phyloP scores from a whole-genome alignment of 2,113 vertebrate genomes.

The Quiscalus mexicanus region DNA sequence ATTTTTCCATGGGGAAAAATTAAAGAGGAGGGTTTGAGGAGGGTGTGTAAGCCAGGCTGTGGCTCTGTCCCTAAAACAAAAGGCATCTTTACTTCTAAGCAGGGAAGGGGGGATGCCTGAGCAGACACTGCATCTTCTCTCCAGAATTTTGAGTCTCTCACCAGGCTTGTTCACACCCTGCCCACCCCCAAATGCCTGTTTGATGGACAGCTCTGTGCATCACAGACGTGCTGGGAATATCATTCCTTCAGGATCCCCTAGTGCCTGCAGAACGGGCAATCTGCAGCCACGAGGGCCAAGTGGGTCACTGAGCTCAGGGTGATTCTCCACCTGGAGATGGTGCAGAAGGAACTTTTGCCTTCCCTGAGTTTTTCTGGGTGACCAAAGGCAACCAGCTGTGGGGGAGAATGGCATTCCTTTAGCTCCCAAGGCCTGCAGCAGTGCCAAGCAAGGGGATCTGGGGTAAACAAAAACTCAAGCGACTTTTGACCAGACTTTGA shows the following conservation, averaged over 20 bases:
- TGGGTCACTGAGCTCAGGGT: not conserved
- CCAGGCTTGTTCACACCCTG: not conserved
- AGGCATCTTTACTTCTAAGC: not conserved
- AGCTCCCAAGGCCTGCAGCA: not conserved
- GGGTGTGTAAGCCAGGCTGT: not conserved
- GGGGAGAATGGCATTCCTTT: not conserved
- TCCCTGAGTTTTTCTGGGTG: not conserved
- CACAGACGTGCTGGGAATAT: not conserved
- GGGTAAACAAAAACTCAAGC: not conserved
- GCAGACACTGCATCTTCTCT: not conserved
- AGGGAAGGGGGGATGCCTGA: not conserved
- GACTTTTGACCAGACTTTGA: constrained; percentile 35
- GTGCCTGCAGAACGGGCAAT: fast-evolving
- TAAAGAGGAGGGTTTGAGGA: not conserved
- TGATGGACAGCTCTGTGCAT: not conserved
- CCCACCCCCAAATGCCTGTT: not conserved
- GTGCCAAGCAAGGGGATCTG: not conserved
- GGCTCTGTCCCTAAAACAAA: not conserved
- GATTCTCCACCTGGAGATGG: not conserved
- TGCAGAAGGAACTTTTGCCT: not conserved
- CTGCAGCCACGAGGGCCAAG: not conserved
- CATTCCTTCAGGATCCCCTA: fast-evolving
- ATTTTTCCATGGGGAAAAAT: not conserved
- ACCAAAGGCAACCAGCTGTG: not conserved
- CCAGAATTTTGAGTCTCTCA: not conserved